Evolutionary conservation across 2,113 vertebrate genomes (phyloP).

Genomic region (Oreochromis niloticus): DNA sequence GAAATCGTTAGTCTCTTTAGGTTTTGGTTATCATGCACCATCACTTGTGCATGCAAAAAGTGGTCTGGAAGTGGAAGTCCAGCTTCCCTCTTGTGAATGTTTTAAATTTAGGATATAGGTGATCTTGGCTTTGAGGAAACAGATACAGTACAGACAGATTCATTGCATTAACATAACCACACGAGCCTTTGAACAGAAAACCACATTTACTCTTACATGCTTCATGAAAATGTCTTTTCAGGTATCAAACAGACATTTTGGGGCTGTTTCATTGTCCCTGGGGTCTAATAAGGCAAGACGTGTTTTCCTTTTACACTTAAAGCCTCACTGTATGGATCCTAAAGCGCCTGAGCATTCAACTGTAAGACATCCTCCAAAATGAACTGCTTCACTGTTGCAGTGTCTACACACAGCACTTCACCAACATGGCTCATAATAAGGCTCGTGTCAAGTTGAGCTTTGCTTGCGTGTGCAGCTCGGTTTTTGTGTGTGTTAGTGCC

Average conservation of each 20-base stretch:
- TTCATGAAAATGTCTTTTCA: neutral
- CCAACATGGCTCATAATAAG: neutral
- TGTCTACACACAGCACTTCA: neutral
- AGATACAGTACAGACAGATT: neutral
- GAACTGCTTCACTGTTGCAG: neutral
- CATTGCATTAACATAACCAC: neutral
- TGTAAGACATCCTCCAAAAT: conserved; percentile 2
- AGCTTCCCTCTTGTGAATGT: neutral
- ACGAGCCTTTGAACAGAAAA: neutral
- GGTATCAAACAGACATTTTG: neutral
- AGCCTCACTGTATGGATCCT: neutral
- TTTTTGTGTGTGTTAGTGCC: neutral
- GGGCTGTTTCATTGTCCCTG: neutral
- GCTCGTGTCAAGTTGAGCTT: conserved; percentile 9
- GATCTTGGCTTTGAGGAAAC: conserved; percentile 13
- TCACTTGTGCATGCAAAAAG: neutral
- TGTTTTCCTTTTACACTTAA: neutral
- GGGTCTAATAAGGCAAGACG: neutral
- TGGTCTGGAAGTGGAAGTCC: neutral
- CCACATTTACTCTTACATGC: neutral
- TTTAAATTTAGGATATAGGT: neutral
- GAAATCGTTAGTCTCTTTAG: neutral
- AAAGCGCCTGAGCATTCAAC: conserved; percentile 15
- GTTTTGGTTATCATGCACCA: neutral
- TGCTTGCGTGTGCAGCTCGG: neutral